phyloP scores from a whole-genome alignment of 2,888 invertebrate genomes.

The Erpobdella octoculata region DNA sequence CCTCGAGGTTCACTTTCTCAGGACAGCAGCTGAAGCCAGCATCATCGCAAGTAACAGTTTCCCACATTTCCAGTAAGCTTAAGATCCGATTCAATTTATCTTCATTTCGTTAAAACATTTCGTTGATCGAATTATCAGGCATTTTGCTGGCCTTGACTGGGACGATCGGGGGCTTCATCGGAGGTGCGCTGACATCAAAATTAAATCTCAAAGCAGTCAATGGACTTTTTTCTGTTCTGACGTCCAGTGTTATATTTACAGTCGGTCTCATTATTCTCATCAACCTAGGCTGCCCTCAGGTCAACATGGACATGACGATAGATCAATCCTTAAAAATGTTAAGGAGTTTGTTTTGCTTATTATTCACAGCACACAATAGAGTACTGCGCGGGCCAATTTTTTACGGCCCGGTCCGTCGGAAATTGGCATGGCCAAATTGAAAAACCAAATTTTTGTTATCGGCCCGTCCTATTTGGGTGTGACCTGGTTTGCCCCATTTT shows the following conservation, averaged over 20 bases:
- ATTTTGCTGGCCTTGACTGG: conserved; percentile 30
- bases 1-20: conserved; percentile 37
- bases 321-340: background rate
- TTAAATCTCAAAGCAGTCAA: conserved; percentile 29
- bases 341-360: background rate
- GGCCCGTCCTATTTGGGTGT: too few species aligned
- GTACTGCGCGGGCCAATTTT: background rate
- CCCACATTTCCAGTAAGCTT: too few species aligned
- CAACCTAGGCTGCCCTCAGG: conserved; percentile 35
- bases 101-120: too few species aligned
- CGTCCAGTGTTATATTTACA: conserved; percentile 2
- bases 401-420: too few species aligned
- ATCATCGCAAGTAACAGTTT: conserved; percentile 36
- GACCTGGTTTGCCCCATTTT: too few species aligned
- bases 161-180: conserved; percentile 29
- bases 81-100: too few species aligned
- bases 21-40: conserved; percentile 34
- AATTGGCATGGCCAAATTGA: too few species aligned
- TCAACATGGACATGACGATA: conserved; percentile 27
- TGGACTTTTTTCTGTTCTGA: conserved; percentile 27
- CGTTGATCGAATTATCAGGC: too few species aligned
- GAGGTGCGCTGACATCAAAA: conserved; percentile 31
- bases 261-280: conserved; percentile 27
- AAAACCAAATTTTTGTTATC: too few species aligned
- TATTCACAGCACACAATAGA: background rate